Base-by-base conservation (phyloP, 1,140 invertebrate species). In the Eupristina koningsbergeri region DNA sequence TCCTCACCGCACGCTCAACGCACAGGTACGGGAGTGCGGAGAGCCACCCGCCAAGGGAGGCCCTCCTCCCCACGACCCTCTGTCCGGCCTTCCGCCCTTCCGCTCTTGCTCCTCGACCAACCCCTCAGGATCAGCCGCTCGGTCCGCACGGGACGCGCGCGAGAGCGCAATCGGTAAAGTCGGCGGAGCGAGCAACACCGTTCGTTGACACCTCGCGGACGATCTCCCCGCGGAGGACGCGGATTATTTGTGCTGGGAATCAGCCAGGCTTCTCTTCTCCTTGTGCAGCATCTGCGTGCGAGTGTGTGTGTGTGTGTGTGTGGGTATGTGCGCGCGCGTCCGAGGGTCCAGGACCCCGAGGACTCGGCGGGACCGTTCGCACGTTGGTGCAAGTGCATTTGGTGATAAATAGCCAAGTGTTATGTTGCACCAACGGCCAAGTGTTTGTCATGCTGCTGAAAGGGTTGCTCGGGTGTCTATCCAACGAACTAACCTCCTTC, bases 1-100 rank as follows among this genome's bases (percentile, higher is more conserved):
- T 87, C 84, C 85, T 81, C 73, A 81, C 77, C 84, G 82, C 67
- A 50, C 86, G 83, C 86, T 85, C 80, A 80, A 86, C 76, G 80
- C 39, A 77, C 61, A 85, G 69, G 82, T 58, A 76, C 34, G 45
- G 41, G n/a, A n/a, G n/a, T n/a, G 50, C 73, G 41, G 73, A 41
- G 73, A 50, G 45, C 45, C n/a, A 74, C n/a, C 39, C 67, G 39
- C 67, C n/a, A n/a, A n/a, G n/a, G n/a, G n/a, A n/a, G n/a, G n/a
- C n/a, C n/a, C n/a, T n/a, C n/a, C n/a, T 15, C 50, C 19, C 50
- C 3, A 9, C 15, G 50, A 6, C 61, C 9, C 7, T 64, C 26
- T 64, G 11, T 17, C 19, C 31, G 19, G 19, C 31, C 3, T 11
- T 36, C 64, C 31, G 15, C 7, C 64, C 11, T 6, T 0, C 64